Evolutionary conservation across 2,888 invertebrate genomes (phyloP), one percentile per base, ranked within the genome.

Genomic region (Boloria euphrosyne): DNA sequence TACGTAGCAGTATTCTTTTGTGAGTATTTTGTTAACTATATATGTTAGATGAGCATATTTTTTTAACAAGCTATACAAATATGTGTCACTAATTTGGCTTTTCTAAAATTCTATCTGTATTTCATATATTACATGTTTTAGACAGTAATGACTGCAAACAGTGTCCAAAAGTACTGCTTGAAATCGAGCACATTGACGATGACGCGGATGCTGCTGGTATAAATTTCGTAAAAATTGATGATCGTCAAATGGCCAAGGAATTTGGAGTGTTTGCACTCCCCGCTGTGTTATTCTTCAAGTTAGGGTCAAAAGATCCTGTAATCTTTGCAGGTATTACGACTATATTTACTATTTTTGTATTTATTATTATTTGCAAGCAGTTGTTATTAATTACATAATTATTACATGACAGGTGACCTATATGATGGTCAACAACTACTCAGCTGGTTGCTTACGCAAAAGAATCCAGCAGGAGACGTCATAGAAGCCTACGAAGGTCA

Each of bases 61-160:
- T 47, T 31, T 22, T 27, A 58, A 27, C n/a, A 14, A 27, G n/a
- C n/a, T 59, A 10, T 16, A 22, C 22, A 22, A 2, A 49, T 7
- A 4, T 38, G 27, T 31, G 13, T 58, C 14, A 17, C 27, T 51
- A 38, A 13, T n/a, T 46, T 59, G 1, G 31, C 17, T 52, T 53
- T 52, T 65, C 64, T 66, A 67, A 67, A 76, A 73, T 78, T 78
- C 78, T 78, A 81, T 84, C 78, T 83, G 80, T 86, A 86, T 89
- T 89, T 83, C 86, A 90, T 87, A 87, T 86, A 81, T 84, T 79
- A 85, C 86, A 88, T 93, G 88, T 94, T 94, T 89, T 93, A 98
- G 98, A 97, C 93, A 97, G 97, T 93, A 96, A 96, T 93, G 97
- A 98, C 90, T 98, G 98, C 93, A 98, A 97, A 89, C 98, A 98